These are phyloP conservation scores for Puma concolor DNA, from an alignment of 2,113 vertebrate genomes.

Conservation along the genomic window DNA sequence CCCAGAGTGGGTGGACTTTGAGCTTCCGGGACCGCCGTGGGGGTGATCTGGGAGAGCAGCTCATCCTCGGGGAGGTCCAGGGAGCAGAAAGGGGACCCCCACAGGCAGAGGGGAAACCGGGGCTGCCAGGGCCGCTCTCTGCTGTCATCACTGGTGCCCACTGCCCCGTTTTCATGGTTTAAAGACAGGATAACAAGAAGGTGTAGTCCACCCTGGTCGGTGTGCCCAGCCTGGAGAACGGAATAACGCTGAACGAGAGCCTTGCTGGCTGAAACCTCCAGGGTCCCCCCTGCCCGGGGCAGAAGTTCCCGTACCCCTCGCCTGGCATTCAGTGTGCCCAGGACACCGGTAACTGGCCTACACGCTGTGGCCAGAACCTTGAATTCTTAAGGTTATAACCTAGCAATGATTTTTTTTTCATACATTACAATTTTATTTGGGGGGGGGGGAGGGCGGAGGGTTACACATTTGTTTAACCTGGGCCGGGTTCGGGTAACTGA, in stretches of 20 bases:
- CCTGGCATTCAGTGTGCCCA: not conserved
- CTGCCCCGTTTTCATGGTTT: not conserved
- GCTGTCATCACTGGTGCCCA: not conserved
- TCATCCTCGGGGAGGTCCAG: not conserved
- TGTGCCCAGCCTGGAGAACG: not conserved
- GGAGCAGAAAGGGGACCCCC: not conserved
- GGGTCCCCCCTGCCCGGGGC: not conserved
- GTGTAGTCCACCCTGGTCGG: not conserved
- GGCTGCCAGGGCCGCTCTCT: not conserved
- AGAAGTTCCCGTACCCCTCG: fast-evolving
- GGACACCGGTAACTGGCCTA: not conserved
- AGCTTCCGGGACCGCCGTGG: fast-evolving
- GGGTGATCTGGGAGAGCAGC: not conserved
- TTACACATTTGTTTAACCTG: not conserved
- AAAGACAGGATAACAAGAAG: not conserved
- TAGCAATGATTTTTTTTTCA: not conserved
- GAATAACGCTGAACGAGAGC: not conserved
- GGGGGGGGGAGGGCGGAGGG: not conserved
- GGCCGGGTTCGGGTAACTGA: not conserved
- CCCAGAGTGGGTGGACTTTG: not conserved
- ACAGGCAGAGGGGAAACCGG: not conserved
- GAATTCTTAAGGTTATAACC: not conserved
- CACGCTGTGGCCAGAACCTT: fast-evolving
- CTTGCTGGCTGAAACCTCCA: not conserved
- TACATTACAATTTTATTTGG: not conserved